Evolutionary conservation across 2,797 vertebrate genomes (phyloP), one percentile per base, ranked within the genome.

Genomic region (Tenualosa ilisha): DNA sequence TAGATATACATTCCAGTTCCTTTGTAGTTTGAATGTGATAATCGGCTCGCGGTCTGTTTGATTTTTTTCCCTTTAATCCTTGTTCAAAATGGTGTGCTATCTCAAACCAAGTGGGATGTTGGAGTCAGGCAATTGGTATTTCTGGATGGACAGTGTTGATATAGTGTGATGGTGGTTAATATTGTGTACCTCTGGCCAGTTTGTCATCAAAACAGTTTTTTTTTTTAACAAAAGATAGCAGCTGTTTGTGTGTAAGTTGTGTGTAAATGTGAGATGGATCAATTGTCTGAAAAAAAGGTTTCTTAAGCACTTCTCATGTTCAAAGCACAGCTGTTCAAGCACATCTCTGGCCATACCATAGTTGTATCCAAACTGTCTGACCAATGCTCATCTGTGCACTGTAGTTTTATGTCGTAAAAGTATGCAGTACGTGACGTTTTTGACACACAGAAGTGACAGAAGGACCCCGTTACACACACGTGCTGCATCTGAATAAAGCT

Each of bases 1-100:
- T 94, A 94, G 93, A 89, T 91, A 63, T 89, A 95, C 93, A 95
- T 94, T 95, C 93, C 93, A 88, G 79, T 92, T 93, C 87, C 82
- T 90, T 91, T 92, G 59, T 89, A 81, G 86, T 91, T 87, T 81
- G 86, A 86, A 87, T 87, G 86, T 86, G 83, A 87, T 17, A 85
- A 86, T 84, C 53, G 85, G 87, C 49, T 75, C 61, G 87, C 91
- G 90, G 89, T 89, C 84, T 84, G 82, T 86, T 88, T 61, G 89
- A 87, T 86, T 86, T 88, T 49, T 85, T 92, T 20, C 93, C 94
- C 92, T 94, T 95, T 94, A 94, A 93, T 86, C 84, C 89, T 86
- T 86, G 85, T 91, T 86, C 75, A 40, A 85, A 86, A 90, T 88
- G 65, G 87, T 81, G 56, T 81, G 87, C 79, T 88, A 85, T 85